These are phyloP conservation scores for Ferdinandea cuprea DNA, from an alignment of 2,888 invertebrate genomes.

Conservation along the genomic window DNA sequence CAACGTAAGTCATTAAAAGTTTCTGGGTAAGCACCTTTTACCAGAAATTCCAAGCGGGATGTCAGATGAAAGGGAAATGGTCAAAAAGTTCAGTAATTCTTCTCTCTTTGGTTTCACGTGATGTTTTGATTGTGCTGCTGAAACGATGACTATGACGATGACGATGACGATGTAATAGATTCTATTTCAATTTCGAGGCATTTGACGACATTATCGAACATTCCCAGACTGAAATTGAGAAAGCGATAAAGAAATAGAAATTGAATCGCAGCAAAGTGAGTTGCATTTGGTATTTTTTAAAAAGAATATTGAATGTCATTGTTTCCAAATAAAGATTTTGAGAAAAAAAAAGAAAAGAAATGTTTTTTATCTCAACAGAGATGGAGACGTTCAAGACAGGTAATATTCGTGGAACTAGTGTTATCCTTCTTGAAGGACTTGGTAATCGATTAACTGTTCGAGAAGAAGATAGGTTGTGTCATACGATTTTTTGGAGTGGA, in stretches of 20 bases:
- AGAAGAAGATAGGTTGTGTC: not conserved
- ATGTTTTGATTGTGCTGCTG: slow-evolving; percentile 16
- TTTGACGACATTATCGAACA: slow-evolving; percentile 43
- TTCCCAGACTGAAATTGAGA: slow-evolving; percentile 55
- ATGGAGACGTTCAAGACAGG: not conserved
- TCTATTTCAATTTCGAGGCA: not conserved
- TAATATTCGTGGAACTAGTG: not conserved
- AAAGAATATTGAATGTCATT: slow-evolving; percentile 18
- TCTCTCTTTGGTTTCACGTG: not conserved
- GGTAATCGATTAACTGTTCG: slow-evolving; percentile 1
- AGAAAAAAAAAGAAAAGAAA: not conserved
- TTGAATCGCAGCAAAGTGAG: slow-evolving; percentile 39
- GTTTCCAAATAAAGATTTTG: slow-evolving; percentile 18
- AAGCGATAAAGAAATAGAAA: not conserved
- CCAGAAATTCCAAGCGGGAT: slow-evolving; percentile 9
- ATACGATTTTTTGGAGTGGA: slow-evolving; percentile 5
- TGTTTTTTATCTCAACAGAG: not conserved
- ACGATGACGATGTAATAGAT: slow-evolving; percentile 7
- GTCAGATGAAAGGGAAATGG: slow-evolving; percentile 39
- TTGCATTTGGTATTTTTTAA: slow-evolving; percentile 7
- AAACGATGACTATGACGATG: too few relatives aligned
- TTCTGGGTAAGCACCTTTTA: slow-evolving; percentile 49
- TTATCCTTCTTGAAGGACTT: slow-evolving; percentile 4
- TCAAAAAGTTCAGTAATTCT: slow-evolving; percentile 38
- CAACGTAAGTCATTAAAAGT: slow-evolving; percentile 63